Conservation (phyloP, 2,113 vertebrate species). For the Dasyornis broadbenti region DNA sequence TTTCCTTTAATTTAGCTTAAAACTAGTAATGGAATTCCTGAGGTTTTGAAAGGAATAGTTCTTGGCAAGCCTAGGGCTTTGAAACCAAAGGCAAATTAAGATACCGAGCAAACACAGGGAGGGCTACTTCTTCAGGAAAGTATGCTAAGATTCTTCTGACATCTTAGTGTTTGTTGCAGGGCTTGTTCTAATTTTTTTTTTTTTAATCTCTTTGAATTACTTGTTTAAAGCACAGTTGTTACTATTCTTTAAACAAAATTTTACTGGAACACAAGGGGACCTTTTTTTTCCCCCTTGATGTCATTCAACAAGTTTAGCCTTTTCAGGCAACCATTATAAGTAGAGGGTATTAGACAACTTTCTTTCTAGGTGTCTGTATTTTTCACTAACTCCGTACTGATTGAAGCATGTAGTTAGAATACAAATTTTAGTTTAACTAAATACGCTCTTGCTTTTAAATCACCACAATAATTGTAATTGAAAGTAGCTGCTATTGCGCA, state of each 20-base stretch:
- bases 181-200: background rate
- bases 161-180: constrained; percentile 40
- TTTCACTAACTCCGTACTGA: background rate
- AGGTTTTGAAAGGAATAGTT: constrained; percentile 75
- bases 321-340: background rate
- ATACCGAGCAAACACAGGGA: constrained; percentile 66
- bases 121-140: constrained; percentile 59
- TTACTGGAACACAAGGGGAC: background rate
- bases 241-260: background rate
- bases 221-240: background rate
- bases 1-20: constrained; percentile 75
- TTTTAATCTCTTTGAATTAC: background rate
- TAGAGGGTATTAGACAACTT: background rate
- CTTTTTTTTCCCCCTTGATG: background rate
- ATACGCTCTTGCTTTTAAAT: background rate
- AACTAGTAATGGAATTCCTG: constrained; percentile 78
- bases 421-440: background rate
- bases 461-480: background rate
- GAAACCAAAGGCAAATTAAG: constrained; percentile 72
- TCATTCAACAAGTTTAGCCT: background rate
- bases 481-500: background rate
- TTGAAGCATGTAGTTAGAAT: background rate
- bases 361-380: background rate
- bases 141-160: constrained; percentile 52
- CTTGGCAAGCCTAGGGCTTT: constrained; percentile 65